Evolutionary conservation across 2,797 vertebrate genomes (phyloP), one percentile per base, ranked within the genome.

Genomic region (Furcifer pardalis): DNA sequence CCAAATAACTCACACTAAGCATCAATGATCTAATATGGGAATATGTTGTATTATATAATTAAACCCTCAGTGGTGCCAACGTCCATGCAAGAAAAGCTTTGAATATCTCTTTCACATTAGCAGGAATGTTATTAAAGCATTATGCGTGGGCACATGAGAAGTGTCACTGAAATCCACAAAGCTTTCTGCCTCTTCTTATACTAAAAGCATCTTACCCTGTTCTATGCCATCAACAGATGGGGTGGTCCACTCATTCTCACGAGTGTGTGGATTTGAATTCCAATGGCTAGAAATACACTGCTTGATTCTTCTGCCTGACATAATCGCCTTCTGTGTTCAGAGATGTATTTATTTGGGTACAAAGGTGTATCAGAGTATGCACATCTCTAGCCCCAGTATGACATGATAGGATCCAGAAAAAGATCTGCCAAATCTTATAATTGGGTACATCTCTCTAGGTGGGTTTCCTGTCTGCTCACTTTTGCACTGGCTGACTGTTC

Each of bases 41-140:
- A 89, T 92, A 87, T 72, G 79, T 88, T 92, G 93, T 86, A 89
- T 93, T 95, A 90, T 84, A 88, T 90, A 93, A 95, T 94, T 93
- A 94, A 93, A 87, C 68, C 79, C 77, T 90, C 78, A 63, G 83
- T 91, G 42, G 86, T 79, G 15, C 78, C 87, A 76, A 88, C 68
- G 89, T 86, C 37, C 77, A 19, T 84, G 83, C 91, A 84, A 68
- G 42, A 80, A 77, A 89, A 89, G 86, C 91, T 90, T 94, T 17
- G 1, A 79, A 19, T 76, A 74, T 82, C 85, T 90, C 81, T 86
- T 85, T 88, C 76, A 65, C 65, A 78, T 17, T 72, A 88, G 90
- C 62, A 85, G 89, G 86, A 90, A 85, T 81, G 77, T 86, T 79
- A 81, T 93, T 85, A 63, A 2, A 23, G 66, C 49, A n/a, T 68